These are phyloP conservation scores for Enteromius treurensis DNA, from an alignment of 2,797 vertebrate species.

Conservation along the genomic window DNA sequence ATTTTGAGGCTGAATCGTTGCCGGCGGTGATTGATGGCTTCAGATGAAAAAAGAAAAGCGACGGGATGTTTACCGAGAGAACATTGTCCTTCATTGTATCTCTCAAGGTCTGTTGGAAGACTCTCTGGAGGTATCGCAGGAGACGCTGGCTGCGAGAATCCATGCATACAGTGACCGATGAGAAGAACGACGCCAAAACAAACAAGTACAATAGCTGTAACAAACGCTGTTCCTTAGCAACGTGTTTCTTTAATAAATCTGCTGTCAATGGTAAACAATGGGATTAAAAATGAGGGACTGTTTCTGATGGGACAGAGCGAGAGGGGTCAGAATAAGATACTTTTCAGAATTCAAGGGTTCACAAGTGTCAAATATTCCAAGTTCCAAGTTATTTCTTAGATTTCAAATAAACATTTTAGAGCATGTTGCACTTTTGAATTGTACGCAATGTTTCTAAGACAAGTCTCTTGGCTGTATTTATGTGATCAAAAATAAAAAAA, in stretches of 20 bases:
- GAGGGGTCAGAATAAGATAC: not conserved
- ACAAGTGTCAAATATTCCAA: not conserved
- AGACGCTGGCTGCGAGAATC: constrained; percentile 64
- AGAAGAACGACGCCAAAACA: constrained; percentile 74
- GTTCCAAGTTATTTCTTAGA: not conserved
- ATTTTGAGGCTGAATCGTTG: constrained; percentile 34
- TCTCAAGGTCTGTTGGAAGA: constrained; percentile 52
- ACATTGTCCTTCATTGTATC: constrained; percentile 74
- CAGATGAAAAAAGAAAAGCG: constrained; percentile 71
- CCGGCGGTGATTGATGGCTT: constrained; percentile 74
- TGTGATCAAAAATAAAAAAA: not conserved
- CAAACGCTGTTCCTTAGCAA: constrained; percentile 77
- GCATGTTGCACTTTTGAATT: not conserved
- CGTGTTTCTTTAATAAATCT: constrained; percentile 68
- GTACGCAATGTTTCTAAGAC: not conserved
- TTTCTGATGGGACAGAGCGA: not conserved
- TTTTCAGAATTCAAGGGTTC: not conserved
- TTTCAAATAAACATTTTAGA: not conserved
- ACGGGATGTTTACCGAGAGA: constrained; percentile 74
- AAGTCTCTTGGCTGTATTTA: not conserved
- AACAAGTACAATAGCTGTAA: constrained; percentile 67
- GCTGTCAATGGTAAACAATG: not conserved
- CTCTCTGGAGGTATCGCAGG: constrained; percentile 49
- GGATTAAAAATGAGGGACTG: constrained; percentile 12
- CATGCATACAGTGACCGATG: constrained; percentile 68